Evolutionary conservation across 2,888 invertebrate genomes (phyloP).

Genomic region (Caenorhabditis macrosperma): DNA sequence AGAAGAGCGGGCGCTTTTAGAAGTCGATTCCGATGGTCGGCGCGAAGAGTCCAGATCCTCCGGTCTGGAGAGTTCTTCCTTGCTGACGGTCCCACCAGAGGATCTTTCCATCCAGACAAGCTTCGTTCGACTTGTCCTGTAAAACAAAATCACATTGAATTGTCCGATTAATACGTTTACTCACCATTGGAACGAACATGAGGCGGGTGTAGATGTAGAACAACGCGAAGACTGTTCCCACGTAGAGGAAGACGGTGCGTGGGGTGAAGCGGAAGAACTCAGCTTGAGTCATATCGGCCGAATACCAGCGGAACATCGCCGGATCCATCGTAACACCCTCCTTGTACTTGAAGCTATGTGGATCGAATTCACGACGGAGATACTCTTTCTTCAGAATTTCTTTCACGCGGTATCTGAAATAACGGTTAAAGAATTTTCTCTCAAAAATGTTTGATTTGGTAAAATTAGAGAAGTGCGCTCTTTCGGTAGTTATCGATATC

Average conservation of each 20-base stretch:
- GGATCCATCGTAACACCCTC: constrained; percentile 80
- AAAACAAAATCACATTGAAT: constrained; percentile 27
- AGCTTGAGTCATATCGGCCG: constrained; percentile 79
- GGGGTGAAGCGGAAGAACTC: constrained; percentile 80
- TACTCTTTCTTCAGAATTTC: constrained; percentile 80
- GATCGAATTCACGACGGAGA: constrained; percentile 79
- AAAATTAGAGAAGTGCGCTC: not conserved
- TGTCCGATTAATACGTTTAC: constrained; percentile 5
- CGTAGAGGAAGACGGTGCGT: constrained; percentile 75
- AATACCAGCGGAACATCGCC: constrained; percentile 80
- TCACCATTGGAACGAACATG: constrained; percentile 69
- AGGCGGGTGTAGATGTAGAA: constrained; percentile 77
- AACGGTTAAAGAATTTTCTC: not conserved
- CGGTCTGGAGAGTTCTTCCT: constrained; percentile 70
- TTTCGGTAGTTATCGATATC: not conserved
- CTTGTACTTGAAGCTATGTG: constrained; percentile 79
- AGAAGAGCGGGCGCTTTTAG: constrained; percentile 45
- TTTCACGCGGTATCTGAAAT: constrained; percentile 79
- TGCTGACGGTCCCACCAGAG: constrained; percentile 80
- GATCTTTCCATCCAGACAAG: constrained; percentile 75
- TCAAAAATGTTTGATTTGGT: too few relatives aligned
- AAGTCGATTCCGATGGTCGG: constrained; percentile 76
- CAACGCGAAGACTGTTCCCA: constrained; percentile 70
- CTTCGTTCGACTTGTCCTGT: constrained; percentile 72
- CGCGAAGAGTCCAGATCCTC: constrained; percentile 75